Base-by-base conservation (phyloP, 2,113 vertebrate genomes). In the Sciurus niger region DNA sequence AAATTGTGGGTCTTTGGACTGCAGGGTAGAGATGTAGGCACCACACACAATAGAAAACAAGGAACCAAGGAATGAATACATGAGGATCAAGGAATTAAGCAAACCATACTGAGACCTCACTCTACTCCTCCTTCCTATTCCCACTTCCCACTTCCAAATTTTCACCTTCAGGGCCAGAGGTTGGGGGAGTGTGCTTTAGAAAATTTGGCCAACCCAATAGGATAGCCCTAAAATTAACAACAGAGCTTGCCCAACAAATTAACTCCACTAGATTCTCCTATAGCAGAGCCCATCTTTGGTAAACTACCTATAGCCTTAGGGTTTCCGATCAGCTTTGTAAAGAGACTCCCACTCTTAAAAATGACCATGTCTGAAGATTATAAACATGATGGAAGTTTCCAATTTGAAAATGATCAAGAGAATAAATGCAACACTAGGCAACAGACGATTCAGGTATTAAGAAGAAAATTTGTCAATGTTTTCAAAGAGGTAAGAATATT, bases 401-500 rank as follows among this genome's bases (percentile, higher is more conserved):
- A 72, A 1, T 72, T 79, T 22, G 40, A 91, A 91, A 73, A 43
- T 43, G 53, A 73, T 73, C 14, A 80, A 72, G 28, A 91, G 43
- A 86, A 34, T 68, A 90, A 90, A 78, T 60, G 20, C 14, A 85
- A 80, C 8, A 86, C 34, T 63, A 86, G n/a, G 63, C 28, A 48
- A 86, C 16, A 73, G 40, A 46, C 43, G 73, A 58, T 60, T 95
- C 28, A 86, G 24, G 72, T 95, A 60, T 63, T 85, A n/a, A 46
- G 43, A 70, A 67, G 68, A 77, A 84, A 72, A 51, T 79, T 30
- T 79, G 32, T 40, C 77, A 53, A 7, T 90, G 22, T 90, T 72
- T 46, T 72, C 46, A 86, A 79, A 86, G 48, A 89, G 48, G 17
- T 34, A 28, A 82, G 40, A 88, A n/a, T 74, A 53, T 91, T 90